A percentile compares a stretch with the other conserved stretches of the same genome.
phyloP scores from a whole-genome alignment of 2,888 invertebrate genomes.

The Rhamphomyia laevipes region DNA sequence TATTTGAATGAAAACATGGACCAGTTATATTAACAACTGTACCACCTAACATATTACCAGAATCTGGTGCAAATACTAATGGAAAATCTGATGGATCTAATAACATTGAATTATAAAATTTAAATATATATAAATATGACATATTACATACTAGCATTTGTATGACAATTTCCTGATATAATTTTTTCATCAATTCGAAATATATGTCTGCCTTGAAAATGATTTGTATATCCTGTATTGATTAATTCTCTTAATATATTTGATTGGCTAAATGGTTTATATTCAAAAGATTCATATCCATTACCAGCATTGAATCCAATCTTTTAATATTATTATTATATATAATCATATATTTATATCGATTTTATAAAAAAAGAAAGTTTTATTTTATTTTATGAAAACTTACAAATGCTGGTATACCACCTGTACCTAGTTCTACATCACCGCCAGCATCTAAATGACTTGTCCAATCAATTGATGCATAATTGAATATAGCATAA shows the following conservation, averaged over 20 bases:
- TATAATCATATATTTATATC: background rate
- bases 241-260: conserved; percentile 66
- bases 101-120: background rate
- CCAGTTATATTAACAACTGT: conserved; percentile 88
- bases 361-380: background rate
- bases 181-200: conserved; percentile 87
- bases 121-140: too few species aligned
- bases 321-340: too few species aligned
- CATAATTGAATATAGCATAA: conserved; percentile 85
- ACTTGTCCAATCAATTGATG: conserved; percentile 75
- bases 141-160: background rate
- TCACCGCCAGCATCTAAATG: conserved; percentile 79
- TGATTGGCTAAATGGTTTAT: conserved; percentile 71
- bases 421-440: conserved; percentile 67
- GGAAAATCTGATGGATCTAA: conserved; percentile 65
- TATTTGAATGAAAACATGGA: conserved; percentile 66
- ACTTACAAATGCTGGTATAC: conserved; percentile 68
- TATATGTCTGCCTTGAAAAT: conserved; percentile 73
- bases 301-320: conserved; percentile 90
- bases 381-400: background rate
- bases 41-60: conserved; percentile 89
- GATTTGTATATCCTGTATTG: conserved; percentile 69
- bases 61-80: conserved; percentile 75
- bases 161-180: conserved; percentile 75
- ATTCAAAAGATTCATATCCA: conserved; percentile 71